phyloP scores from a whole-genome alignment of 2,113 vertebrate genomes.

The Pavo muticus region DNA sequence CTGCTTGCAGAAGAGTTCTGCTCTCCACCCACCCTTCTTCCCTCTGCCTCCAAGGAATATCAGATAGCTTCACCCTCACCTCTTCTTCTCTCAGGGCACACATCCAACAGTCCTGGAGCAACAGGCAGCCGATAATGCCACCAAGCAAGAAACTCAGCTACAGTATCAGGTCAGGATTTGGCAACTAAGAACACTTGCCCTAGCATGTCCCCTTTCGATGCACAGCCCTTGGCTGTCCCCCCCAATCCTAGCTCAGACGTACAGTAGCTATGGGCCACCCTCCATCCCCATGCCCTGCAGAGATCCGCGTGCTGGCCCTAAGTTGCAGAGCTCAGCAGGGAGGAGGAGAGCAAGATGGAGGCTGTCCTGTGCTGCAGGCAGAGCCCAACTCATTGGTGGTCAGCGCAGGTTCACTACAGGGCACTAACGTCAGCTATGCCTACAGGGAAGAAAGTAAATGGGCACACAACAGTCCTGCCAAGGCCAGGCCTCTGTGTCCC shows the following conservation, averaged over 20 bases:
- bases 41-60: not conserved
- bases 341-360: not conserved
- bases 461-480: constrained; percentile 10
- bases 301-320: not conserved
- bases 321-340: not conserved
- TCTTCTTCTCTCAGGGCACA: not conserved
- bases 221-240: not conserved
- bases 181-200: not conserved
- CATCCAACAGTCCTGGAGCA: not conserved
- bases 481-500: not conserved
- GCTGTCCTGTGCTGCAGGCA: not conserved
- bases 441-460: not conserved
- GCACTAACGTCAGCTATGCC: not conserved
- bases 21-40: not conserved
- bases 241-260: not conserved
- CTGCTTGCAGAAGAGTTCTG: not conserved
- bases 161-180: not conserved
- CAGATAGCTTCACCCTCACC: not conserved
- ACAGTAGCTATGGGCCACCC: not conserved
- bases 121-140: not conserved
- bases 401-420: constrained; percentile 33
- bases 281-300: not conserved
- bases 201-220: not conserved
- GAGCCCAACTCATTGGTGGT: not conserved
- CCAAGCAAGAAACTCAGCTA: not conserved